These are phyloP conservation scores for Sebastes reedi DNA, from an alignment of 2,797 vertebrate species.

Conservation along the genomic window DNA sequence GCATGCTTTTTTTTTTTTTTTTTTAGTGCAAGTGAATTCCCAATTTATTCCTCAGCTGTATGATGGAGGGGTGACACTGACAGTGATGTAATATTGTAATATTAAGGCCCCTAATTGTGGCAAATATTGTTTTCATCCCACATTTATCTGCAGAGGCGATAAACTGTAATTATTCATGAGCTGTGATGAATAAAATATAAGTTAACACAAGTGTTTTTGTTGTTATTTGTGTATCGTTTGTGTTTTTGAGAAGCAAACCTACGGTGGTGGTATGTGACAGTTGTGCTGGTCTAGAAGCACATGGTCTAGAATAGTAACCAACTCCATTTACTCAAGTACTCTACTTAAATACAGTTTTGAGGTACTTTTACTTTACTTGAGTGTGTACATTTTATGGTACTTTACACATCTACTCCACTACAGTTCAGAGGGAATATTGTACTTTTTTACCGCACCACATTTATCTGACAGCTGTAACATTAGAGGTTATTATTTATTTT, in stretches of 20 bases:
- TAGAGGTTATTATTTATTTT: not conserved
- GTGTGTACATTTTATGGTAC: not conserved
- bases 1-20: constrained; percentile 2
- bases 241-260: too few relatives aligned
- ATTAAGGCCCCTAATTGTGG: not conserved
- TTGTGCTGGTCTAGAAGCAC: not conserved
- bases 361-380: too few relatives aligned
- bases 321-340: not conserved
- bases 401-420: not conserved
- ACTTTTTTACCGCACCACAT: not conserved
- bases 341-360: too few relatives aligned
- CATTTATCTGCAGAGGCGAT: not conserved
- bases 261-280: too few relatives aligned
- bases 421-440: not conserved
- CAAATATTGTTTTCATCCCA: not conserved
- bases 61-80: not conserved
- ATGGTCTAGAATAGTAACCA: too few relatives aligned
- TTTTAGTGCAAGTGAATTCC: constrained; percentile 4
- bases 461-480: not conserved
- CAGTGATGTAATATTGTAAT: not conserved
- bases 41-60: not conserved
- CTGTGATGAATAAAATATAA: not conserved
- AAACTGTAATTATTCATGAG: not conserved
- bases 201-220: not conserved
- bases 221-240: too few relatives aligned